Evolutionary conservation across 2,113 vertebrate genomes (phyloP).

Genomic region (Psephotus haematonotus): DNA sequence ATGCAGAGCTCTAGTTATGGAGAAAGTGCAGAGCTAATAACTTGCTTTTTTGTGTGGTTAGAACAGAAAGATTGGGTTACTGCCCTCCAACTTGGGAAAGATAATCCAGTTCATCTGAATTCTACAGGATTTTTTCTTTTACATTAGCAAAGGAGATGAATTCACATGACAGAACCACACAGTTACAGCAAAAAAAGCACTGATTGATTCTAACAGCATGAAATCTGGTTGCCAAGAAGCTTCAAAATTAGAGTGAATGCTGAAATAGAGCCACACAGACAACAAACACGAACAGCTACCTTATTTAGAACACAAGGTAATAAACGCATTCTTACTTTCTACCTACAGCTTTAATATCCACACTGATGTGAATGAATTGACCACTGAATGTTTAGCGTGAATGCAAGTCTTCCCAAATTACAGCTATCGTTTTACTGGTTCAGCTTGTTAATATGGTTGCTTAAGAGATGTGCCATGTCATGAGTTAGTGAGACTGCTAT

Average conservation of each 20-base stretch:
- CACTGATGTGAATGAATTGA: neutral
- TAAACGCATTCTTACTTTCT: neutral
- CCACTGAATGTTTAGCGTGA: neutral
- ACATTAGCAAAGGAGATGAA: neutral
- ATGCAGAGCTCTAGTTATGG: neutral
- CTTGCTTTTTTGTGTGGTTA: neutral
- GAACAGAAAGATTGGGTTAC: neutral
- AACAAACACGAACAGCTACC: neutral
- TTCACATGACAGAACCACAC: conserved; percentile 18
- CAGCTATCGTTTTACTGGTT: neutral
- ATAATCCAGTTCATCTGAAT: neutral
- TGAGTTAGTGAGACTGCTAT: neutral
- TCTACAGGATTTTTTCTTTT: neutral
- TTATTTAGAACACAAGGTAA: neutral
- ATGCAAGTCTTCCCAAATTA: neutral
- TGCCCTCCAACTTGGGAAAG: neutral
- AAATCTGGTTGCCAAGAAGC: neutral
- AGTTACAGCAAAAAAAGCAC: neutral
- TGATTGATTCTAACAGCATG: neutral
- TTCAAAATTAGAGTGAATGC: neutral
- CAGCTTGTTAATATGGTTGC: neutral
- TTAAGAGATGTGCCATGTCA: neutral
- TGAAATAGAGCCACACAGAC: neutral
- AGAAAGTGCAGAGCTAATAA: neutral
- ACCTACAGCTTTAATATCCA: neutral